These are phyloP conservation scores for Pseudomyrmex gracilis DNA, from an alignment of 1,140 invertebrate species.

Conservation along the genomic window DNA sequence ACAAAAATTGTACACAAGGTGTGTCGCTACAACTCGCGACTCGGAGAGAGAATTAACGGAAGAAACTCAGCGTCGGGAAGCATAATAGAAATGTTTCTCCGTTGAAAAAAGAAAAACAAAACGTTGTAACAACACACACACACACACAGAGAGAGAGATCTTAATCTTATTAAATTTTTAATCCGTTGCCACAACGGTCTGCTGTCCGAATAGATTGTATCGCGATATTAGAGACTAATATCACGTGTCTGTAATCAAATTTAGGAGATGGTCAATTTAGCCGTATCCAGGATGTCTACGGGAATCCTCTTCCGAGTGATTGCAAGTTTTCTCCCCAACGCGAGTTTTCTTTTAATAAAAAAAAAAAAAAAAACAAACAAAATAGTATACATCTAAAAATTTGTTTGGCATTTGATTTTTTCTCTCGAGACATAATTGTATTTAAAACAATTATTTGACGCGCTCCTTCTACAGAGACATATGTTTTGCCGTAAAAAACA, in stretches of 20 bases:
- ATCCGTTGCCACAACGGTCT: not conserved
- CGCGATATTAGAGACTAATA: not conserved
- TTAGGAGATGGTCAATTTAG: constrained; percentile 9
- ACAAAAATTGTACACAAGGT: constrained; percentile 34
- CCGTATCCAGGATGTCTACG: not conserved
- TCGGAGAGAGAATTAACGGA: constrained; percentile 27
- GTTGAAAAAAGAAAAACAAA: not conserved
- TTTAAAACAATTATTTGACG: no score
- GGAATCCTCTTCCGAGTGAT: not conserved
- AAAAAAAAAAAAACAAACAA: no score
- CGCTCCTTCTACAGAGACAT: no score
- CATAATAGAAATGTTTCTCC: not conserved
- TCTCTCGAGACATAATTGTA: no score
- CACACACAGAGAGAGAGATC: not conserved
- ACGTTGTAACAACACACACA: constrained; percentile 1
- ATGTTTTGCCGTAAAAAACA: no score
- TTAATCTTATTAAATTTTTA: constrained; percentile 23
- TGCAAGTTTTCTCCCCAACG: not conserved
- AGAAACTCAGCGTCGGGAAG: constrained; percentile 42
- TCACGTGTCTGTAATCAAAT: not conserved
- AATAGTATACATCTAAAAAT: no score
- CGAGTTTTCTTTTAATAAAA: no score
- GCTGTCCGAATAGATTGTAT: constrained; percentile 13
- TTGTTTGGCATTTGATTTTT: no score
- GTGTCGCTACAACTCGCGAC: constrained; percentile 16